These are phyloP conservation scores for Drosophila borealis DNA, from an alignment of 2,888 invertebrate species.

Conservation along the genomic window DNA sequence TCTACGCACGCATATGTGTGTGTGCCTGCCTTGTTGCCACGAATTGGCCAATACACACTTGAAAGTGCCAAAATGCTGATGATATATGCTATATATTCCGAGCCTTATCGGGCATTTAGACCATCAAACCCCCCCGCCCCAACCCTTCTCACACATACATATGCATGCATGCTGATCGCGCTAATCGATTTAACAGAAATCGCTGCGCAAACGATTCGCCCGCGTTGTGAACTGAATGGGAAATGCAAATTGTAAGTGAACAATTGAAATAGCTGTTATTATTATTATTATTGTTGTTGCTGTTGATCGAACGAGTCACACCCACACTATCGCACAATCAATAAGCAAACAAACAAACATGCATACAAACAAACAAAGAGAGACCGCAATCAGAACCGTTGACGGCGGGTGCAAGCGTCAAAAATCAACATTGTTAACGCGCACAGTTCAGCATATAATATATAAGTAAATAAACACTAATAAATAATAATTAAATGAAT, in stretches of 20 bases:
- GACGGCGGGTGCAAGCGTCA: slow-evolving; percentile 61
- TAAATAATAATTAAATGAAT: slow-evolving; percentile 78
- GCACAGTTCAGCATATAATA: slow-evolving; percentile 36
- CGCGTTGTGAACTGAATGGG: slow-evolving; percentile 32
- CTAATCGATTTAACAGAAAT: slow-evolving; percentile 61
- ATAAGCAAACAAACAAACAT: slow-evolving; percentile 32
- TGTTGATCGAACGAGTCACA: slow-evolving; percentile 12
- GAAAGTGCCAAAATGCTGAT: slow-evolving; percentile 69
- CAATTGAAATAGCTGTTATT: slow-evolving; percentile 50
- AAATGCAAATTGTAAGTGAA: slow-evolving; percentile 62
- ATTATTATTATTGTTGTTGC: slow-evolving; percentile 25
- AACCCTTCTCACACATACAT: background rate
- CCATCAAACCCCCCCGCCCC: background rate
- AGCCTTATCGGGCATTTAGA: slow-evolving; percentile 57
- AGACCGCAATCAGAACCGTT: slow-evolving; percentile 55
- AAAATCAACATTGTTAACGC: slow-evolving; percentile 61
- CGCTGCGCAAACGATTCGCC: slow-evolving; percentile 48
- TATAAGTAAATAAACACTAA: slow-evolving; percentile 66
- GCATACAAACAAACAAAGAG: slow-evolving; percentile 36
- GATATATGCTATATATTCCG: slow-evolving; percentile 45
- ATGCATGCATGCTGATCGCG: slow-evolving; percentile 33
- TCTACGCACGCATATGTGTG: background rate
- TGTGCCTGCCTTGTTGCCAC: slow-evolving; percentile 3
- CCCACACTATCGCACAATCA: slow-evolving; percentile 28
- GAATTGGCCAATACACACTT: slow-evolving; percentile 71